Evolutionary conservation across 2,113 vertebrate species (phyloP).

Genomic region (Pholis gunnellus): DNA sequence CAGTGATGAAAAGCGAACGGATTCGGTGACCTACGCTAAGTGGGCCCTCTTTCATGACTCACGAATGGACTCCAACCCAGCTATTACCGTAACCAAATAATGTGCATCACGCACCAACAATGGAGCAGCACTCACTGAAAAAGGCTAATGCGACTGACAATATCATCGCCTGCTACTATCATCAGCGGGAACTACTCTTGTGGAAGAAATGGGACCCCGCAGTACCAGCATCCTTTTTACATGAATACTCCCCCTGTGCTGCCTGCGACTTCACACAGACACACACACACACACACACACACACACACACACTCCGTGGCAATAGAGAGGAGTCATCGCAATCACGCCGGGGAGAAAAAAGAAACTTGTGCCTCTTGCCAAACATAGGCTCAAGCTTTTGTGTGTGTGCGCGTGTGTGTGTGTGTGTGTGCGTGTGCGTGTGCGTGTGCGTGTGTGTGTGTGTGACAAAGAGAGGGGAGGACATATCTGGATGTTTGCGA

Average conservation of each 20-base stretch:
- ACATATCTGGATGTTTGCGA: constrained; percentile 55
- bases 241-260: constrained; percentile 61
- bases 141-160: constrained; percentile 34
- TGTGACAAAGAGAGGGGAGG: constrained; percentile 14
- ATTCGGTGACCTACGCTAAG: constrained; percentile 22
- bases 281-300: background rate
- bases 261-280: constrained; percentile 21
- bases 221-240: constrained; percentile 45
- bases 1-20: constrained; percentile 27
- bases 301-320: background rate
- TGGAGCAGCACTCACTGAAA: background rate
- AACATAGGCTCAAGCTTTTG: constrained; percentile 24
- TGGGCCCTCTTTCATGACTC: constrained; percentile 20
- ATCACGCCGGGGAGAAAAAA: constrained; percentile 30
- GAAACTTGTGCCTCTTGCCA: constrained; percentile 45
- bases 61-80: constrained; percentile 2
- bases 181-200: constrained; percentile 25
- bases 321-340: constrained; percentile 51
- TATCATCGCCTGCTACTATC: constrained; percentile 14
- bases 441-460: background rate
- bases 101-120: background rate
- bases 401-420: background rate
- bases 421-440: constrained; percentile 15
- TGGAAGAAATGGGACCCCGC: constrained; percentile 38
- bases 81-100: constrained; percentile 29